Evolutionary conservation across 2,888 invertebrate genomes (phyloP), one percentile per base, ranked within the genome.

Genomic region (Agrilus biguttatus): DNA sequence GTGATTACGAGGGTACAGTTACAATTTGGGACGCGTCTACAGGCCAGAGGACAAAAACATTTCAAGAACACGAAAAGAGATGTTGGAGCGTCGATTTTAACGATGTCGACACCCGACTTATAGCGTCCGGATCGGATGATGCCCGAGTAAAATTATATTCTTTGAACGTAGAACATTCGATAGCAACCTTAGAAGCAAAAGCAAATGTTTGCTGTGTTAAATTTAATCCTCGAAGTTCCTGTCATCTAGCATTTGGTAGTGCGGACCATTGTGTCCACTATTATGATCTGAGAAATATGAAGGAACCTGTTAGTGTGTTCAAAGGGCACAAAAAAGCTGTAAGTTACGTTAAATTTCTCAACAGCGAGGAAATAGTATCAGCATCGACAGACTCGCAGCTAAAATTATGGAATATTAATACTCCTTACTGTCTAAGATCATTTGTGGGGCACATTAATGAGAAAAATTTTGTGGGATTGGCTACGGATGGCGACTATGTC

Each of bases 71-170:
- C 67, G 91, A 93, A 66, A 92, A 92, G 63, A 73, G 93, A 37
- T 90, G 90, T 63, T 95, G 95, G 93, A 89, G 89, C 53, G 92
- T 95, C 33, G 91, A 93, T 69, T 95, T 93, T 67, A 93, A 90
- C 66, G 78, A 83, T 52, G 82, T 88, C 21, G 92, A 95, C 64
- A 88, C 91, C 12, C 75, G 88, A 19, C 68, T 93, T 36, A 78
- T 95, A 45, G 93, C 93, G 0, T 90, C 90, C 0, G 92, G 91
- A 1, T 89, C 89, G 0, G 93, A 93, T 66, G 92, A 93, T 69
- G 84, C 89, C 4, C 77, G 86, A 59, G 92, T 95, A 23, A 93
- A 93, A 65, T 72, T 95, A 40, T 95, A 93, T 86, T 83, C 89
- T 8, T 70, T 89, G n/a, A 86, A 87, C 63, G 76, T 78, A 34